Conservation (phyloP, 2,888 invertebrate species). For the Thecocarcelia acutangulata region DNA sequence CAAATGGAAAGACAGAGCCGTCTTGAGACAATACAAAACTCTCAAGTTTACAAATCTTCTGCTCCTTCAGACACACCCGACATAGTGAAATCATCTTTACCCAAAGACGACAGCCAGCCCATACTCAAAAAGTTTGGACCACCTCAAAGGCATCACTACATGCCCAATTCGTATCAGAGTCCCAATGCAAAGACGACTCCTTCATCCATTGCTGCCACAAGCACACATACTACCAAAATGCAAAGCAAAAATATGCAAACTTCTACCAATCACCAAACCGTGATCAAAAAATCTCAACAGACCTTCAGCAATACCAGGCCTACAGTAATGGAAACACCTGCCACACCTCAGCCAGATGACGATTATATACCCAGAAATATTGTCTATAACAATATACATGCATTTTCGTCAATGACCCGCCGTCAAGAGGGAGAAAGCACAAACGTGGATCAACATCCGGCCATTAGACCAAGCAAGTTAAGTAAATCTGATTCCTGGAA, state of each 20-base stretch:
- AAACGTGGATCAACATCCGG: conserved; percentile 53
- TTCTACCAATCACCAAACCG: conserved; percentile 29
- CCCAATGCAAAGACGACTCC: conserved; percentile 69
- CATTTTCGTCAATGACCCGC: conserved; percentile 78
- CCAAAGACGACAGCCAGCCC: conserved; percentile 79
- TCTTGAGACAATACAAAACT: conserved; percentile 34
- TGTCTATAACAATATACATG: conserved; percentile 79
- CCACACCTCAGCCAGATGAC: conserved; percentile 76
- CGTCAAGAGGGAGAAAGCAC: conserved; percentile 69
- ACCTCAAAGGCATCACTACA: conserved; percentile 79
- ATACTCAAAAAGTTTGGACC: conserved; percentile 80
- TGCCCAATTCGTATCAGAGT: conserved; percentile 80
- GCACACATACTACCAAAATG: conserved; percentile 46
- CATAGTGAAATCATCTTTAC: conserved; percentile 79
- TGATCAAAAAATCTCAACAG: conserved; percentile 62
- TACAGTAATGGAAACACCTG: conserved; percentile 78
- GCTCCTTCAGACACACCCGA: conserved; percentile 80
- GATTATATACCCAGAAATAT: conserved; percentile 80
- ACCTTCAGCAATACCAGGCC: conserved; percentile 70
- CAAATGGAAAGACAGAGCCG: conserved; percentile 64
- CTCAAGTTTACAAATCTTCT: conserved; percentile 77
- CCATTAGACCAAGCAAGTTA: conserved; percentile 77
- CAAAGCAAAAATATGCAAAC: conserved; percentile 38
- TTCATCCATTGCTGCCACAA: conserved; percentile 38
- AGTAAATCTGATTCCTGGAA: conserved; percentile 92